These are phyloP conservation scores for Tetranychus piercei DNA, from an alignment of 2,888 invertebrate species.

Conservation along the genomic window DNA sequence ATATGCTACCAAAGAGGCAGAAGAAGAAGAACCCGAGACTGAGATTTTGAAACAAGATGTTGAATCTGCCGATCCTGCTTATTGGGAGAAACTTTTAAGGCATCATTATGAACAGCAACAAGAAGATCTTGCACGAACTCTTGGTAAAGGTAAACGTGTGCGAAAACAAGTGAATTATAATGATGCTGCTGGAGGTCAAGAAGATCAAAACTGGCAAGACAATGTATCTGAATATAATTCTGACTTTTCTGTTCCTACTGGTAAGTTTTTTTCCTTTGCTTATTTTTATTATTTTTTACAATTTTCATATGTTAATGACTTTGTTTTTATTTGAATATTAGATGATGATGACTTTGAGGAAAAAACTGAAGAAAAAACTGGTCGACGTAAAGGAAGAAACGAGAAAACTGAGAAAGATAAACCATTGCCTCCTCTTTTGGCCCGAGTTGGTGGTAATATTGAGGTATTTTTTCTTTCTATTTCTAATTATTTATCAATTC, in stretches of 20 bases:
- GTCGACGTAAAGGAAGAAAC: constrained; percentile 38
- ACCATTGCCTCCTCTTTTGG: constrained; percentile 82
- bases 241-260: constrained; percentile 75
- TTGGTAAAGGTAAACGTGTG: constrained; percentile 72
- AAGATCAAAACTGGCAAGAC: constrained; percentile 83
- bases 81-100: constrained; percentile 93
- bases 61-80: constrained; percentile 94
- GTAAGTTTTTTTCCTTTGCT: constrained; percentile 23
- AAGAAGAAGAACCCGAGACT: constrained; percentile 75
- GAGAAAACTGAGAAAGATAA: constrained; percentile 73
- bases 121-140: constrained; percentile 70
- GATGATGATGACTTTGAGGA: constrained; percentile 94
- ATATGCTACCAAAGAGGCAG: constrained; percentile 86
- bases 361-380: constrained; percentile 57
- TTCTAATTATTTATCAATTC: neutral
- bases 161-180: constrained; percentile 87
- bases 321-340: constrained; percentile 21
- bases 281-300: constrained; percentile 41
- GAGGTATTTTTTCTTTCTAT: constrained; percentile 42
- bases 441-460: constrained; percentile 92
- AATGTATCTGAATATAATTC: constrained; percentile 91
- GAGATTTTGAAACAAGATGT: constrained; percentile 97
- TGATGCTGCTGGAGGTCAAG: constrained; percentile 52
- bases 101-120: constrained; percentile 99
- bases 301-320: constrained; percentile 49